Evolutionary conservation across 2,888 invertebrate genomes (phyloP).

Genomic region (Eupeodes luniger): DNA sequence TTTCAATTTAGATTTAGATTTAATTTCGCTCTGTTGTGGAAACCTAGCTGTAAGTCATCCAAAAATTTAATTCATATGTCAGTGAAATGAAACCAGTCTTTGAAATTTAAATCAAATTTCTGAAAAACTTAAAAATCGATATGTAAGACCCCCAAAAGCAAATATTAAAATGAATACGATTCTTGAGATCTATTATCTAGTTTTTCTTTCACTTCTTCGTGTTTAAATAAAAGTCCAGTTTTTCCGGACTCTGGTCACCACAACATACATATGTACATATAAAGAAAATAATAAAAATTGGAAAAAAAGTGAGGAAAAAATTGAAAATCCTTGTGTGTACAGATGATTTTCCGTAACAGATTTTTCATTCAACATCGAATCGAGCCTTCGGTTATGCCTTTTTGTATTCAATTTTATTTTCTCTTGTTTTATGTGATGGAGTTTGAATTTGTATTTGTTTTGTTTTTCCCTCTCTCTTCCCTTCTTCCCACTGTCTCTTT

Average conservation of each 20-base stretch:
- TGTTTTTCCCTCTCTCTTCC: not conserved
- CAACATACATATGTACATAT: not conserved
- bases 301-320: slow-evolving; percentile 11
- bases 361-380: slow-evolving; percentile 73
- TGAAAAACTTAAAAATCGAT: too few relatives aligned
- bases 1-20: too few relatives aligned
- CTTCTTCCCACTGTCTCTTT: not conserved
- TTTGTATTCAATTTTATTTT: slow-evolving; percentile 48
- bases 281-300: slow-evolving; percentile 9
- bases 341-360: slow-evolving; percentile 75
- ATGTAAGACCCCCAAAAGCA: too few relatives aligned
- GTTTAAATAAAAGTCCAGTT: not conserved
- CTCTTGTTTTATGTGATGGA: slow-evolving; percentile 44
- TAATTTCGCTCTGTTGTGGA: too few relatives aligned
- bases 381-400: slow-evolving; percentile 55
- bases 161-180: too few relatives aligned
- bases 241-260: not conserved
- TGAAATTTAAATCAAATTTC: too few relatives aligned
- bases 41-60: too few relatives aligned
- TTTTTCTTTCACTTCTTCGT: not conserved
- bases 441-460: slow-evolving; percentile 9
- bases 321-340: slow-evolving; percentile 46
- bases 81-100: too few relatives aligned
- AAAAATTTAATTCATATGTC: too few relatives aligned
- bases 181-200: not conserved